A percentile compares a stretch with the other conserved stretches of the same genome.
Evolutionary conservation across 2,113 vertebrate genomes (phyloP).

Genomic region (Capreolus pygargus): DNA sequence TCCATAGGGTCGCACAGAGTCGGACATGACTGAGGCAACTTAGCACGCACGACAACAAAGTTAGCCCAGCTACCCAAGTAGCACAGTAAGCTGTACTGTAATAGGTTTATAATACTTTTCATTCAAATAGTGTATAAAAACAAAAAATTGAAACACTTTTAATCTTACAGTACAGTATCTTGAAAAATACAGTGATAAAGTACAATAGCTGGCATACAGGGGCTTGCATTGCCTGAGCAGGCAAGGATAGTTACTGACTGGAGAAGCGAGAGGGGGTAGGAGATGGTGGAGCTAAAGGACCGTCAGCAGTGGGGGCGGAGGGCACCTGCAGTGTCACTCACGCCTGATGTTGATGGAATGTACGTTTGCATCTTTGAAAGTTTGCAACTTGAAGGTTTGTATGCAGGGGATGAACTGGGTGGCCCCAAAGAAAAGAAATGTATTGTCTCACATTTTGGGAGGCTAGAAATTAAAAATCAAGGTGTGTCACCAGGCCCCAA

Average conservation of each 20-base stretch:
- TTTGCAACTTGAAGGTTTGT: not conserved
- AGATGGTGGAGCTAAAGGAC: not conserved
- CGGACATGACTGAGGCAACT: not conserved
- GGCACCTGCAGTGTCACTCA: accelerated
- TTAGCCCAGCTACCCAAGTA: not conserved
- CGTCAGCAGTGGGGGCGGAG: not conserved
- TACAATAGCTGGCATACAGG: not conserved
- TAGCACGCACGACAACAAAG: not conserved
- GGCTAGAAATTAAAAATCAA: not conserved
- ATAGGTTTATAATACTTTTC: not conserved
- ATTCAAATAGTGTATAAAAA: not conserved
- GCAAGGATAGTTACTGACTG: not conserved
- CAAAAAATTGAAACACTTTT: not conserved
- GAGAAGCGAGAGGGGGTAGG: not conserved
- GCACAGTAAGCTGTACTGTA: not conserved
- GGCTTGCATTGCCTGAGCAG: not conserved
- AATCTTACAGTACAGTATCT: not conserved
- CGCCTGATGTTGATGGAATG: not conserved
- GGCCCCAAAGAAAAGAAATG: not conserved
- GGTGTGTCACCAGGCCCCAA: accelerated
- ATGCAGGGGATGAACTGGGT: not conserved
- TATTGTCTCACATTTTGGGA: not conserved
- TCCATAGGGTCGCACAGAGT: not conserved
- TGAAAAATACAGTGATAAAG: not conserved
- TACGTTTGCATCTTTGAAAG: not conserved